phyloP scores from a whole-genome alignment of 2,113 vertebrate genomes.

The Cottus gobio region DNA sequence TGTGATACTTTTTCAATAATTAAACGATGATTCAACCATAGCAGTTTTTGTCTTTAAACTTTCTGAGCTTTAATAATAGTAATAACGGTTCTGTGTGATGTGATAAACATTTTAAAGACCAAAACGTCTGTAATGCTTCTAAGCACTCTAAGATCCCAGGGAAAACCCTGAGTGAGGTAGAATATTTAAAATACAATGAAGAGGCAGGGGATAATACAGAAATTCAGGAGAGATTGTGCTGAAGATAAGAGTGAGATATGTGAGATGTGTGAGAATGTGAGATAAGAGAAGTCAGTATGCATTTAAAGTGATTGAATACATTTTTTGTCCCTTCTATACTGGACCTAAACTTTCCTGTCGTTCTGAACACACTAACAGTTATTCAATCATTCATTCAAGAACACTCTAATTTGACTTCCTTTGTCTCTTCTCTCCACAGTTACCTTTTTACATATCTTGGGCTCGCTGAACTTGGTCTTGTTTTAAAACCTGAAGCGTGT shows the following conservation, averaged over 20 bases:
- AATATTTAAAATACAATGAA: slow-evolving; percentile 27
- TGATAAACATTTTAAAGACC: background rate
- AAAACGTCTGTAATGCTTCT: background rate
- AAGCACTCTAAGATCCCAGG: background rate
- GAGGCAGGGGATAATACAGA: slow-evolving; percentile 42
- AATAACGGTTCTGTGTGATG: background rate
- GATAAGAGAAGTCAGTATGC: slow-evolving; percentile 38
- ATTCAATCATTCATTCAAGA: background rate
- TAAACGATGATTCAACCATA: background rate
- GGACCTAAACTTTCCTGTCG: slow-evolving; percentile 16
- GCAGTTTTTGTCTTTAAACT: background rate
- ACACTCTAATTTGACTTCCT: background rate
- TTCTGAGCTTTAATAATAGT: background rate
- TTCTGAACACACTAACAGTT: background rate
- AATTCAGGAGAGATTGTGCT: slow-evolving; percentile 49
- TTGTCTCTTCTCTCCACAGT: background rate
- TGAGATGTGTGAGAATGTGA: too few relatives aligned
- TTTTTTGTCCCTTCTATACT: background rate
- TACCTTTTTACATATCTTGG: background rate
- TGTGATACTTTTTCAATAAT: background rate
- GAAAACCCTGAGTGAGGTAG: background rate
- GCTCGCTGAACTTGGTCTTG: background rate
- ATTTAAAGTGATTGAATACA: background rate
- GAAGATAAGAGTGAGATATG: too few relatives aligned
- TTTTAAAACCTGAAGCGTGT: slow-evolving; percentile 19